These are phyloP conservation scores for Syngnathus scovelli DNA, from an alignment of 2,113 vertebrate species.

Conservation along the genomic window DNA sequence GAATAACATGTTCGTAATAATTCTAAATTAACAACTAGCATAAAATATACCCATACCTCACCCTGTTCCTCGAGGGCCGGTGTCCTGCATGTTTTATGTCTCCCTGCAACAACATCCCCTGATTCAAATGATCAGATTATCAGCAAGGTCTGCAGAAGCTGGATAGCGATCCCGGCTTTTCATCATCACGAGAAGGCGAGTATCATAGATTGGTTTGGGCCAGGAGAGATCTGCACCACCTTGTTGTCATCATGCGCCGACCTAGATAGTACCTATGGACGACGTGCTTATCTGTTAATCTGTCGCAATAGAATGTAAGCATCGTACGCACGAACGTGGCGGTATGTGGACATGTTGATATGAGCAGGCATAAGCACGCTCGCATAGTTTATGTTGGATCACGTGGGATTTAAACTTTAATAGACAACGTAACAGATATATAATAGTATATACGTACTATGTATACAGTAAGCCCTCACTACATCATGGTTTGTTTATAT, in stretches of 20 bases:
- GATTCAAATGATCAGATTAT: too few species aligned
- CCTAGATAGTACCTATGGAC: constrained; percentile 42
- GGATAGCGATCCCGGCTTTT: neutral
- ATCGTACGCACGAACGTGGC: neutral
- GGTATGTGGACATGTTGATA: constrained; percentile 12
- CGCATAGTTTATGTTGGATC: constrained; percentile 4
- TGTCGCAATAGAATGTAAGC: constrained; percentile 12
- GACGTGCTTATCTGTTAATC: constrained; percentile 47
- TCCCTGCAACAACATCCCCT: too few species aligned
- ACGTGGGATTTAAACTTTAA: constrained; percentile 4
- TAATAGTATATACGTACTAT: neutral
- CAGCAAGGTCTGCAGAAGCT: too few species aligned
- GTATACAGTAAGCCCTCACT: too few species aligned
- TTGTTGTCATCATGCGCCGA: constrained; percentile 26
- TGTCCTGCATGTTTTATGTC: too few species aligned
- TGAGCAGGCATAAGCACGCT: constrained; percentile 9
- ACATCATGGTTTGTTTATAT: too few species aligned
- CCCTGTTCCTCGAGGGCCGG: too few species aligned
- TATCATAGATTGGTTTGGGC: neutral
- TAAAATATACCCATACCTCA: too few species aligned
- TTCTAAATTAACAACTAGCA: too few species aligned
- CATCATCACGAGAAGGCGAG: neutral
- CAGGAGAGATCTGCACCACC: neutral
- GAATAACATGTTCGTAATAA: too few species aligned
- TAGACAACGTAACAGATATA: neutral